Evolutionary conservation across 2,888 invertebrate genomes (phyloP).

Genomic region (Cephus pygmeus): DNA sequence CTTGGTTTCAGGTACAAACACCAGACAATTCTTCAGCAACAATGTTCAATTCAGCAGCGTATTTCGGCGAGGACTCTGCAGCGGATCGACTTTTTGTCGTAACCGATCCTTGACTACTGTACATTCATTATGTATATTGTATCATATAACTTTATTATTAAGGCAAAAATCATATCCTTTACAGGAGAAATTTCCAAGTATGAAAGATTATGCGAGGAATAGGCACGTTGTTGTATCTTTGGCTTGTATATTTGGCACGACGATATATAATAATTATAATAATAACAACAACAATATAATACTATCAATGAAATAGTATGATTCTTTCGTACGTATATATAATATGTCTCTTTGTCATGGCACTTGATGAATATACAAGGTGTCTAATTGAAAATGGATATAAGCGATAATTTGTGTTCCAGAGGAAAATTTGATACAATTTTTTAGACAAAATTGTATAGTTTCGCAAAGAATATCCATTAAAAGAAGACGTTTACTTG

Average conservation of each 20-base stretch:
- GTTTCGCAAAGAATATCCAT: not conserved
- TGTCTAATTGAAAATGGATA: not conserved
- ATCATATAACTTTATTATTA: constrained; percentile 53
- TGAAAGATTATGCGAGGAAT: constrained; percentile 11
- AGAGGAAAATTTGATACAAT: not conserved
- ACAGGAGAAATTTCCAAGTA: constrained; percentile 18
- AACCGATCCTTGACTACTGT: constrained; percentile 63
- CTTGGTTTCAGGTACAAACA: constrained; percentile 34
- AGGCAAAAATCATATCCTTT: constrained; percentile 25
- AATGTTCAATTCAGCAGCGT: constrained; percentile 62
- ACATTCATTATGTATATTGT: constrained; percentile 61
- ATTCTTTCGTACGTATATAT: not conserved
- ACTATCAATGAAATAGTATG: constrained; percentile 8
- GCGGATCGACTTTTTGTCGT: constrained; percentile 62
- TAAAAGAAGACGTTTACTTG: too few relatives aligned
- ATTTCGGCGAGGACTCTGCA: constrained; percentile 61
- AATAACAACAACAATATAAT: constrained; percentile 15
- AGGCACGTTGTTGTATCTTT: constrained; percentile 35
- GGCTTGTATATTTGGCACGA: constrained; percentile 58
- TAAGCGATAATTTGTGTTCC: not conserved
- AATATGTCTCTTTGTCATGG: constrained; percentile 18
- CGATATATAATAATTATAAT: constrained; percentile 39
- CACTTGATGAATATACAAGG: constrained; percentile 21
- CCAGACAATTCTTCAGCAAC: constrained; percentile 35
- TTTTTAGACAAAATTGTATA: not conserved